Percentiles rank a stretch among this genome's conserved stretches.
phyloP scores from a whole-genome alignment of 2,888 invertebrate species.

The Stenolophus ochropezus region DNA sequence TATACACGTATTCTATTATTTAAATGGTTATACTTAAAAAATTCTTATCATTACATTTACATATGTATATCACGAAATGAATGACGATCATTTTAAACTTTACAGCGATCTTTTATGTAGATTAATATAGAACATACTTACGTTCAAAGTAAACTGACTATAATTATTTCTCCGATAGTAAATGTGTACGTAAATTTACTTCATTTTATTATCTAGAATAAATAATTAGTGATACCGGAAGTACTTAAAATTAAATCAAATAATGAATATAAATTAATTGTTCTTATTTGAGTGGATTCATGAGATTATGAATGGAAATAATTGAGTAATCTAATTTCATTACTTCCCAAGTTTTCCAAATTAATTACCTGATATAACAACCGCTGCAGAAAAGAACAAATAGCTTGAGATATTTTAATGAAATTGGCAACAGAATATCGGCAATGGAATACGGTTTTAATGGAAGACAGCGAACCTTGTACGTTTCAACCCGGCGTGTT shows the following conservation, averaged over 20 bases:
- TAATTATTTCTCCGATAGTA: no score
- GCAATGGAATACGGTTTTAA: neutral
- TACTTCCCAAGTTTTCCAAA: neutral
- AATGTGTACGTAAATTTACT: neutral
- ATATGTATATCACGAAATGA: no score
- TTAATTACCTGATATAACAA: neutral
- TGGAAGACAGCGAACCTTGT: neutral
- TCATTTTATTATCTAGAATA: no score
- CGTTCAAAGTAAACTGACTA: no score
- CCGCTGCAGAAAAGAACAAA: neutral
- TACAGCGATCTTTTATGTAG: no score
- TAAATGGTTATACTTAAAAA: no score
- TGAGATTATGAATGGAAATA: neutral
- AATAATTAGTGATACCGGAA: no score
- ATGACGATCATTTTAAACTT: no score
- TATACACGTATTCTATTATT: no score
- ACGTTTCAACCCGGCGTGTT: neutral
- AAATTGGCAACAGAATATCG: neutral
- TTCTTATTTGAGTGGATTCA: neutral
- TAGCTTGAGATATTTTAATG: neutral
- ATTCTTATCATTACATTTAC: no score
- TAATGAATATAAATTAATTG: neutral
- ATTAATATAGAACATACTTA: no score
- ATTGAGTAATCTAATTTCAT: neutral
- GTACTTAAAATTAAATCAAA: neutral